Conservation (phyloP, 2,113 vertebrate genomes). For the Aleadryas rufinucha region DNA sequence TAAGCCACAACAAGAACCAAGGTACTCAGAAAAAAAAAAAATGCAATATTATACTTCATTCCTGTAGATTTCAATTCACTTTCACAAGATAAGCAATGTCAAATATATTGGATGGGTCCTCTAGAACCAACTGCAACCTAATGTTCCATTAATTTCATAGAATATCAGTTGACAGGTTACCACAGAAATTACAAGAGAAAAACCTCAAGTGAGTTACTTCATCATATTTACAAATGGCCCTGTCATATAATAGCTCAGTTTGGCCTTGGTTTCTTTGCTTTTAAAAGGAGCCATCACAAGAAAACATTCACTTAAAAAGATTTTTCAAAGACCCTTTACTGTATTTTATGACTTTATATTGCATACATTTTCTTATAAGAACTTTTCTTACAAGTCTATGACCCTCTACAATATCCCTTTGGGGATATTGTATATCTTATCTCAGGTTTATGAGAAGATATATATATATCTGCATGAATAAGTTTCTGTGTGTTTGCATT, state of each 20-base stretch:
- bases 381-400: neutral
- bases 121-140: neutral
- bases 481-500: neutral
- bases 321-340: neutral
- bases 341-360: neutral
- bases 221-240: conserved; percentile 1
- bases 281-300: neutral
- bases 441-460: neutral
- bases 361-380: neutral
- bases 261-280: neutral
- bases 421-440: neutral
- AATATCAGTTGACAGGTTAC: neutral
- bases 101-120: neutral
- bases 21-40: neutral
- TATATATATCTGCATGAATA: neutral
- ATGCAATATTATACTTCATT: neutral
- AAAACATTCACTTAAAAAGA: neutral
- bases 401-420: neutral
- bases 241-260: neutral
- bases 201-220: neutral
- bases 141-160: neutral
- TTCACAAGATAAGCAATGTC: neutral
- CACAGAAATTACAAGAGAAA: neutral
- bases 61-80: neutral
- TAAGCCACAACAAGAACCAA: neutral